phyloP scores from a whole-genome alignment of 1,140 invertebrate species.

The Trichonephila inaurata region DNA sequence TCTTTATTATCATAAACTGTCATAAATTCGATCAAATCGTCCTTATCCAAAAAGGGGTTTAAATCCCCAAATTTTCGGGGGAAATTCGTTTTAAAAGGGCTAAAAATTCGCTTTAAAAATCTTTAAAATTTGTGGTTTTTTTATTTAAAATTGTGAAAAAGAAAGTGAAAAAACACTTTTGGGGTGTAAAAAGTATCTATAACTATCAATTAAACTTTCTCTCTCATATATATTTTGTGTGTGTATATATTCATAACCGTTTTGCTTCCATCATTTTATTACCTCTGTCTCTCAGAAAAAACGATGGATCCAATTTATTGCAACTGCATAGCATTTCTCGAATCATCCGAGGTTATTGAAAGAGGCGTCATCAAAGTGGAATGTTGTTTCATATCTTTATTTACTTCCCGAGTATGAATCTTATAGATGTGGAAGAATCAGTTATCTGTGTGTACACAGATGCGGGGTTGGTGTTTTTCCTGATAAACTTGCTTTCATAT shows the following conservation, averaged over 20 bases:
- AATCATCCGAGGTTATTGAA: conserved; percentile 26
- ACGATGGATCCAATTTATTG: not conserved
- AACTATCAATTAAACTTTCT: too few relatives aligned
- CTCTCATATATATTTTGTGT: not conserved
- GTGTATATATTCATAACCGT: not conserved
- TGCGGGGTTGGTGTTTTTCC: not conserved
- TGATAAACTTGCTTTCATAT: not conserved
- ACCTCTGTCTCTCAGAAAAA: not conserved
- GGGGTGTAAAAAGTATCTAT: too few relatives aligned
- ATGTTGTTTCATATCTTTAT: conserved; percentile 9
- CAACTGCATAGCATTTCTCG: not conserved
- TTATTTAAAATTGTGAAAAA: too few relatives aligned
- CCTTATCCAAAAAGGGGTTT: too few relatives aligned
- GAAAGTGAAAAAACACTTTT: too few relatives aligned
- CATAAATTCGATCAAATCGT: too few relatives aligned
- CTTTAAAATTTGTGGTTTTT: too few relatives aligned
- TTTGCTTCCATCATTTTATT: not conserved
- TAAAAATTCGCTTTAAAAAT: too few relatives aligned
- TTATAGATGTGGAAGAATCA: not conserved
- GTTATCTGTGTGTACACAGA: conserved; percentile 23
- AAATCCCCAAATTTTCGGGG: too few relatives aligned
- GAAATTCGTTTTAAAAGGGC: too few relatives aligned
- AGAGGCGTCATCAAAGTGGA: conserved; percentile 7
- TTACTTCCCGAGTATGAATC: conserved; percentile 20
- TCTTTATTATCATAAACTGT: too few relatives aligned